Evolutionary conservation across 2,797 vertebrate species (phyloP).

Genomic region (Phrynocephalus guinanensis): DNA sequence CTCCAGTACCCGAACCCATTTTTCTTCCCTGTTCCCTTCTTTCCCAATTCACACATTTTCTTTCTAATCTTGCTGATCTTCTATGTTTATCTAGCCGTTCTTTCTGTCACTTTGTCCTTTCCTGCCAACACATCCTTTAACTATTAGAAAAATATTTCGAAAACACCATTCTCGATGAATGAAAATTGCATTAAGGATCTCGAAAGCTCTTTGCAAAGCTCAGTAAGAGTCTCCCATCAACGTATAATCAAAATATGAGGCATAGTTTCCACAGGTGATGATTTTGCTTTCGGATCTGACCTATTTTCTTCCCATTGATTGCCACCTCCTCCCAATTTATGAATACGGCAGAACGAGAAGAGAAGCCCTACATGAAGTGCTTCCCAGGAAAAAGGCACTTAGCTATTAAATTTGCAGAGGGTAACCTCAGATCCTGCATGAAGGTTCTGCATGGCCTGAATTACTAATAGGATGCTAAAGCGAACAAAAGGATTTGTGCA

Average conservation of each 20-base stretch:
- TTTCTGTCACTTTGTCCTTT: background rate
- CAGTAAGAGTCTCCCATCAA: constrained; percentile 25
- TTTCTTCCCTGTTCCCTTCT: background rate
- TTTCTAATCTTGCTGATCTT: background rate
- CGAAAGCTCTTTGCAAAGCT: constrained; percentile 32
- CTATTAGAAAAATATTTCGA: constrained; percentile 36
- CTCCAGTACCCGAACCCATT: background rate
- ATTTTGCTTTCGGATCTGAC: constrained; percentile 13
- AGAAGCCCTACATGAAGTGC: background rate
- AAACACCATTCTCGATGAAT: constrained; percentile 42
- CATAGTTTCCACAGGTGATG: background rate
- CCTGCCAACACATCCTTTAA: constrained; percentile 35
- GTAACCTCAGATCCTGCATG: background rate
- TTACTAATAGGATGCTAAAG: constrained; percentile 22
- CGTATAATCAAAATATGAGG: background rate
- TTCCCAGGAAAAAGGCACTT: background rate
- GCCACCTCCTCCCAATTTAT: constrained; percentile 8
- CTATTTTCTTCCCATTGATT: constrained; percentile 19
- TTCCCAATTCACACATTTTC: background rate
- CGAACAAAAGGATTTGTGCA: background rate
- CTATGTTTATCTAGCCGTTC: background rate
- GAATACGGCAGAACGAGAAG: constrained; percentile 16
- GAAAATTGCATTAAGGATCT: constrained; percentile 45
- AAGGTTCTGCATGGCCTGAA: constrained; percentile 8
- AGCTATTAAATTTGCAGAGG: constrained; percentile 8